Evolutionary conservation across 2,797 vertebrate species (phyloP).

Genomic region (Syndactyla subalaris): DNA sequence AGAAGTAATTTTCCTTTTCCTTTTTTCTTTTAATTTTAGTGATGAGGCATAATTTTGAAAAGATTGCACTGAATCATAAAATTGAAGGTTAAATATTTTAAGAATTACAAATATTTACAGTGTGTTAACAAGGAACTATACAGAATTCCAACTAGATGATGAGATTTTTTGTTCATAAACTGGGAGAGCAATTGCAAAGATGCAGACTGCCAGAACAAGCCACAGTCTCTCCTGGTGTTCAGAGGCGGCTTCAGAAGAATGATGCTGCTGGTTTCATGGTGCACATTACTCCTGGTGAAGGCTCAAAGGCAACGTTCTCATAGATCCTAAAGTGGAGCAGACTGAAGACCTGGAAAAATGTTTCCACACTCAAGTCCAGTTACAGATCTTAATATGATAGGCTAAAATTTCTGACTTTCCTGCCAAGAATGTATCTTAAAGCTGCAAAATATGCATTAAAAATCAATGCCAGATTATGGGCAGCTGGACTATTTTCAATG

Average conservation of each 20-base stretch:
- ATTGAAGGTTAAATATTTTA: background rate
- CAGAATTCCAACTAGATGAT: background rate
- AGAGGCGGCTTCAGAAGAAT: background rate
- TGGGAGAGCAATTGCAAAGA: background rate
- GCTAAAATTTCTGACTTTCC: background rate
- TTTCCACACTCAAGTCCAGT: slow-evolving; percentile 1
- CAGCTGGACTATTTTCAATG: background rate
- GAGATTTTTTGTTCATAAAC: background rate
- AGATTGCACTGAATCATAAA: background rate
- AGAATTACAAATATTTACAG: background rate
- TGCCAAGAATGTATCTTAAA: slow-evolving; percentile 35
- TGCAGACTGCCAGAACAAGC: background rate
- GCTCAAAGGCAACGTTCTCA: background rate
- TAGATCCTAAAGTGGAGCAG: background rate
- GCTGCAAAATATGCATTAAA: slow-evolving; percentile 19
- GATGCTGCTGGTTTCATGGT: background rate
- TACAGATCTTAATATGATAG: slow-evolving; percentile 5
- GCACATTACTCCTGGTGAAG: background rate
- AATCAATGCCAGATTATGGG: slow-evolving; percentile 34
- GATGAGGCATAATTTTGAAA: background rate
- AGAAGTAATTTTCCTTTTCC: background rate
- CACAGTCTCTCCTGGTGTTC: background rate
- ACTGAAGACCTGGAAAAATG: background rate
- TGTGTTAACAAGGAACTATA: background rate
- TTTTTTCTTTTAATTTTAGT: background rate